Evolutionary conservation across 2,797 vertebrate species (phyloP), one percentile per base, ranked within the genome.

Genomic region (Scyliorhinus canicula): DNA sequence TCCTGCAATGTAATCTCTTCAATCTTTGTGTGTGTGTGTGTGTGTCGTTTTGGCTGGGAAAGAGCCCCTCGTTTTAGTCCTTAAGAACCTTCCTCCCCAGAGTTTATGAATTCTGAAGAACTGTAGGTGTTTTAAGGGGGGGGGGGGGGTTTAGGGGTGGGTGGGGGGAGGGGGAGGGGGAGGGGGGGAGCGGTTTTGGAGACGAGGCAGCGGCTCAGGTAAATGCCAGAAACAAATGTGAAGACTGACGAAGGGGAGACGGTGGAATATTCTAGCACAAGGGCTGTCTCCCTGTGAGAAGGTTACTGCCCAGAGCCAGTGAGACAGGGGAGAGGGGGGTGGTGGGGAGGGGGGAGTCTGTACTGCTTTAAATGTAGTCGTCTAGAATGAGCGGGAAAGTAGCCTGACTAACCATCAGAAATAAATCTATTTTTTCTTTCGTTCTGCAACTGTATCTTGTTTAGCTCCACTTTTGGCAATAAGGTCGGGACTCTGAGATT

Each of bases 381-480:
- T 97, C 95, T 95, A 65, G n/a, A 96, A 96, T 96, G 96, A 97
- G 97, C 96, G 97, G 97, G 97, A 97, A 96, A 96, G 97, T 97
- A 97, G 97, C 97, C 52, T 97, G 96, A 98, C 97, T 97, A 97
- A 97, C 98, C 97, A 98, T 97, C 97, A 97, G 97, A 91, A 97
- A 98, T 98, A 97, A 97, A 96, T 96, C 95, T 95, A 97, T 98
- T 98, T 97, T 98, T 98, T 98, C 98, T 98, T 98, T 98, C 98
- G 97, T 97, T 97, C 97, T 97, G 98, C 98, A 98, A 98, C 67
- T 77, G 97, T 99, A 98, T 98, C 98, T 98, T 98, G 95, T 98
- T 98, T 98, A 96, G 97, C 98, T 98, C 98, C 99, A 98, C 99
- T 99, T 99, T 99, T 97, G 99, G 99, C 99, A 99, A 99, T 99